Conservation (phyloP, 2,113 vertebrate species). For the Coptodon rendalli region DNA sequence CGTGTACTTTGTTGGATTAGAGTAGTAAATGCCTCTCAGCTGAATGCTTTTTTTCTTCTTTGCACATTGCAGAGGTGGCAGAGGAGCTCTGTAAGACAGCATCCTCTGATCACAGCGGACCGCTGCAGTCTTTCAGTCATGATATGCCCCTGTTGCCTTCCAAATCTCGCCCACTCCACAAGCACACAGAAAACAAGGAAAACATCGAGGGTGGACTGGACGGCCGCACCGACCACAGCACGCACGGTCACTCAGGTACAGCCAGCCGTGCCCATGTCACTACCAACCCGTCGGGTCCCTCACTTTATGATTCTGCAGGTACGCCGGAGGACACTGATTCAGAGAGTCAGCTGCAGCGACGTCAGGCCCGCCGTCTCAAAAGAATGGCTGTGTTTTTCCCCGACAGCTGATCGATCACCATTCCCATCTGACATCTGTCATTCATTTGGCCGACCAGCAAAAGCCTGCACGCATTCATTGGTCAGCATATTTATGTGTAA, state of each 20-base stretch:
- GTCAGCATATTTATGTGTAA: neutral
- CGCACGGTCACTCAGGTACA: conserved; percentile 70
- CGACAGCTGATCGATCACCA: conserved; percentile 19
- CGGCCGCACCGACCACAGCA: conserved; percentile 55
- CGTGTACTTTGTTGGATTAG: neutral
- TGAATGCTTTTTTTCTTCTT: neutral
- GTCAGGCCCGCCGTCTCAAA: conserved; percentile 49
- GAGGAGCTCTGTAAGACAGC: conserved; percentile 93
- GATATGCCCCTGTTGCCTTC: conserved; percentile 89
- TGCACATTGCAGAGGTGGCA: conserved; percentile 80
- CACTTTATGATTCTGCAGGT: conserved; percentile 50
- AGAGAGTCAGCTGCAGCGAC: conserved; percentile 41
- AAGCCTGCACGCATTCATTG: neutral
- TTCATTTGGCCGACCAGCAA: neutral
- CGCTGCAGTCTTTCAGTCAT: conserved; percentile 72
- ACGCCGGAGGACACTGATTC: neutral
- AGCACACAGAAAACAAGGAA: conserved; percentile 95
- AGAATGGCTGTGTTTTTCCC: conserved; percentile 63
- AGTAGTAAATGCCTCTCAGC: neutral
- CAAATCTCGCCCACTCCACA: conserved; percentile 87
- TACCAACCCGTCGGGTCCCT: neutral
- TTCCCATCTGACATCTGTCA: neutral
- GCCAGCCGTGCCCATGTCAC: conserved; percentile 20
- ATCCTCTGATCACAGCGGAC: conserved; percentile 79
- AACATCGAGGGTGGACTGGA: conserved; percentile 89